A percentile compares a stretch with the other conserved stretches of the same genome.
Evolutionary conservation across 1,140 invertebrate species (phyloP).

Genomic region (Pogonomyrmex californicus): DNA sequence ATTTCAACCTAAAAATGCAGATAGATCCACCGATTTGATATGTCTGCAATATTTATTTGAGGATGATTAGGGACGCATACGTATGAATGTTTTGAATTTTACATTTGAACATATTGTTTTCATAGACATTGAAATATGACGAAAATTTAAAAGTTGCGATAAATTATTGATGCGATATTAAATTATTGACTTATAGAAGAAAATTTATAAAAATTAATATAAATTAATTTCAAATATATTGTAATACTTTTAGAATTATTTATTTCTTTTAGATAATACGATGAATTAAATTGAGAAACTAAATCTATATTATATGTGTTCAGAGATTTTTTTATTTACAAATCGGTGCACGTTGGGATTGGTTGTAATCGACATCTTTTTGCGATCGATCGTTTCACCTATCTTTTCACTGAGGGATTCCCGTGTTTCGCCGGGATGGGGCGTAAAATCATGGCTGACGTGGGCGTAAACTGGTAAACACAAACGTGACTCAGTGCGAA

Average conservation of each 20-base stretch:
- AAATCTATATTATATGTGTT: neutral
- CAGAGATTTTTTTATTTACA: conserved; percentile 34
- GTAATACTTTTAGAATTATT: neutral
- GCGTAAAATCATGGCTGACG: conserved; percentile 64
- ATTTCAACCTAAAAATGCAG: conserved; percentile 1
- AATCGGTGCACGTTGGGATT: conserved; percentile 20
- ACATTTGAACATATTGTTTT: neutral
- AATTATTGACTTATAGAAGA: neutral
- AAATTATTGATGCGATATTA: neutral
- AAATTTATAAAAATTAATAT: neutral
- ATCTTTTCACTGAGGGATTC: conserved; percentile 53
- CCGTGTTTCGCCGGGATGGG: conserved; percentile 47
- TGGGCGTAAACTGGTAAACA: conserved; percentile 63
- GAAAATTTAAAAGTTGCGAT: conserved; percentile 11
- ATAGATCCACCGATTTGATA: neutral
- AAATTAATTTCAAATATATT: neutral
- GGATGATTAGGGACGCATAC: neutral
- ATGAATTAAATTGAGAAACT: neutral
- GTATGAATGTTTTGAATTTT: neutral
- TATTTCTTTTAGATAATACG: neutral
- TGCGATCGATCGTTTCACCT: conserved; percentile 43
- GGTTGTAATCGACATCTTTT: conserved; percentile 33
- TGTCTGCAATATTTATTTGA: conserved; percentile 10
- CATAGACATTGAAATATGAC: neutral
- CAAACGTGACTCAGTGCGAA: conserved; percentile 62